Base-by-base conservation (phyloP, 37 sponge, comb jelly and placozoan species). In the Haliclona indistincta region DNA sequence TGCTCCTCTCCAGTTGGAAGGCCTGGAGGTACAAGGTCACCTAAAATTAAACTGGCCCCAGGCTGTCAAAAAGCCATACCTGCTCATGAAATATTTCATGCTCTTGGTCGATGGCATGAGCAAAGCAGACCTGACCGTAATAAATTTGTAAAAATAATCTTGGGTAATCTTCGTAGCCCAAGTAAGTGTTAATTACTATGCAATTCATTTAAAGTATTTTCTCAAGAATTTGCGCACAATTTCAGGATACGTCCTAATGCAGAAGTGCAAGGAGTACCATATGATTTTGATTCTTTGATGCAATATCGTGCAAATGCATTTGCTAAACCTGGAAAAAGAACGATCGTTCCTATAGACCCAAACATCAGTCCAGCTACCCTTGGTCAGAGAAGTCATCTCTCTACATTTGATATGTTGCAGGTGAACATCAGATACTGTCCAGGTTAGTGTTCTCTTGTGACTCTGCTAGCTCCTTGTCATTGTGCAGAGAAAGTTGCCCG, bases 121-220 rank as follows among this genome's bases (percentile, higher is more conserved):
- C 91, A 91, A 58, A 85, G 91, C 77, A 64, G 91, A 67, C 87
- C 87, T 6, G 91, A 91, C 73, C 71, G 91, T 45, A 87, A 91
- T 37, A 53, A 22, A n/a, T 91, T 52, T 51, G 78, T 91, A 19
- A 67, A 20, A 1, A 86, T 91, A 49, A 40, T 56, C 42, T 0
- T 4, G 2, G 60, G 71, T 0, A 90, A 84, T 67, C 70, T 90
- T 15, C 53, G 37, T 22, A 5, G 5, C 20, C 15, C 13, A 10
- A 41, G n/a, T n/a, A n/a, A n/a, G n/a, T n/a, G n/a, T n/a, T n/a
- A n/a, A n/a, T n/a, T n/a, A n/a, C n/a, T n/a, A n/a, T n/a, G 11
- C 17, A 29, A 15, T 58, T 58, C 28, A 30, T 7, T 58, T 58
- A 15, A 6, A 20, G n/a, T 6, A 29, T 60, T 60, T 60, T 67